A percentile compares a stretch with the other conserved stretches of the same genome.
phyloP scores from a whole-genome alignment of 2,888 invertebrate genomes.

The Lithophane semibrunnea region DNA sequence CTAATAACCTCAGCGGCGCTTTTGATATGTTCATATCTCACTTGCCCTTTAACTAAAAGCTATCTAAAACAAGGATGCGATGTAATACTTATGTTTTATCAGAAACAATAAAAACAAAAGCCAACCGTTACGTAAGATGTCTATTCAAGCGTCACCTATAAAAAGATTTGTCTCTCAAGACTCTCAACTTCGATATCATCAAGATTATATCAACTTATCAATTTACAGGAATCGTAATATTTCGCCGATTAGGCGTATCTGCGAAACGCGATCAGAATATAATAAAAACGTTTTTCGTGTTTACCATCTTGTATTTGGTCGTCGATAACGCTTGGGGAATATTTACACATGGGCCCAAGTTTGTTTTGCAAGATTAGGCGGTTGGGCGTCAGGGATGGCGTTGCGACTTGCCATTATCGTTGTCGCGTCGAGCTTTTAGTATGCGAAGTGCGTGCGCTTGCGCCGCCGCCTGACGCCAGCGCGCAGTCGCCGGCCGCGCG shows the following conservation, averaged over 20 bases:
- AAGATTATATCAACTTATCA: conserved; percentile 71
- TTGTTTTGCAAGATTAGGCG: conserved; percentile 84
- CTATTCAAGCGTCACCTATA: conserved; percentile 8
- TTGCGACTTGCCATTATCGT: conserved; percentile 82
- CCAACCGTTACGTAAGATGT: conserved; percentile 31
- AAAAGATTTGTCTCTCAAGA: conserved; percentile 31
- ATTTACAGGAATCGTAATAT: conserved; percentile 76
- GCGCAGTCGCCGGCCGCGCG: conserved; percentile 73
- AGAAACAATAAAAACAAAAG: conserved; percentile 46
- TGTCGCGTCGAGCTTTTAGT: conserved; percentile 85
- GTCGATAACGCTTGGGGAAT: conserved; percentile 82
- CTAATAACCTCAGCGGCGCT: conserved; percentile 65
- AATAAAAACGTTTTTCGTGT: conserved; percentile 79
- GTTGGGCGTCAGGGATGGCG: conserved; percentile 80
- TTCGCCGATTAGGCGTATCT: conserved; percentile 79
- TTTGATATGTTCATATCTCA: conserved; percentile 64
- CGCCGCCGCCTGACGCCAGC: conserved; percentile 86
- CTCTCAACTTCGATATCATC: conserved; percentile 41
- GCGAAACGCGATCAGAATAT: conserved; percentile 76
- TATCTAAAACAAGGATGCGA: conserved; percentile 48
- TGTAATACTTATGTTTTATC: conserved; percentile 39
- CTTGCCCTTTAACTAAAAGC: conserved; percentile 53
- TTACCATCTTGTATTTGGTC: conserved; percentile 81
- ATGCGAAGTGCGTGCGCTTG: conserved; percentile 87
- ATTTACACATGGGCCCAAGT: conserved; percentile 82